Conservation (phyloP, 35 echinoderm and acorn worm genomes). For the Ophioderma brevispina region DNA sequence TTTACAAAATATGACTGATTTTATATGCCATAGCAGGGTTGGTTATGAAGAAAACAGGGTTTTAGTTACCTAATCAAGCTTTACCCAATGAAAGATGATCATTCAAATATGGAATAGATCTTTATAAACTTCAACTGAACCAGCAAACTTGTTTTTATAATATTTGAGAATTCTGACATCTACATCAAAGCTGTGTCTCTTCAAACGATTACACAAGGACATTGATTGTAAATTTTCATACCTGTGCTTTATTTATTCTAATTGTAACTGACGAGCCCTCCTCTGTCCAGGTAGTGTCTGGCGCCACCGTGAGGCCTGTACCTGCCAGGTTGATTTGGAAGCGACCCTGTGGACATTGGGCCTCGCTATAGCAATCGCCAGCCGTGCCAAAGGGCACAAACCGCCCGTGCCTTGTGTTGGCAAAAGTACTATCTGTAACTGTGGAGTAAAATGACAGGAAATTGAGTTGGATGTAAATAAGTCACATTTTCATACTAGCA, state of each 20-base stretch:
- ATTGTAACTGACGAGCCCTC: conserved; percentile 73
- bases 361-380: conserved; percentile 89
- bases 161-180: background rate
- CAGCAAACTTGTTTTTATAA: background rate
- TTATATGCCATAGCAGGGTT: too few species aligned
- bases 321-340: conserved; percentile 82
- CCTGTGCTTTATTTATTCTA: conserved; percentile 64
- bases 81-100: too few species aligned
- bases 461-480: too few species aligned
- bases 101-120: background rate
- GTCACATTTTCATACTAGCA: too few species aligned
- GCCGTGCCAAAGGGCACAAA: conserved; percentile 92
- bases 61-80: too few species aligned
- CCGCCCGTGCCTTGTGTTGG: conserved; percentile 52
- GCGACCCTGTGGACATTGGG: conserved; percentile 85
- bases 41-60: too few species aligned
- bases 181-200: background rate
- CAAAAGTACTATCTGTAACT: conserved; percentile 83
- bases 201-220: too few species aligned
- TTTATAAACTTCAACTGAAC: background rate
- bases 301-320: conserved; percentile 78
- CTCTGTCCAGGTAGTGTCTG: conserved; percentile 75
- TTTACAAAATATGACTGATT: too few species aligned
- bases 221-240: too few species aligned
- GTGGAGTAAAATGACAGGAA: too few species aligned